Base-by-base conservation (phyloP, 64 coral and sea anemone genomes). In the Pocillopora damicornis region DNA sequence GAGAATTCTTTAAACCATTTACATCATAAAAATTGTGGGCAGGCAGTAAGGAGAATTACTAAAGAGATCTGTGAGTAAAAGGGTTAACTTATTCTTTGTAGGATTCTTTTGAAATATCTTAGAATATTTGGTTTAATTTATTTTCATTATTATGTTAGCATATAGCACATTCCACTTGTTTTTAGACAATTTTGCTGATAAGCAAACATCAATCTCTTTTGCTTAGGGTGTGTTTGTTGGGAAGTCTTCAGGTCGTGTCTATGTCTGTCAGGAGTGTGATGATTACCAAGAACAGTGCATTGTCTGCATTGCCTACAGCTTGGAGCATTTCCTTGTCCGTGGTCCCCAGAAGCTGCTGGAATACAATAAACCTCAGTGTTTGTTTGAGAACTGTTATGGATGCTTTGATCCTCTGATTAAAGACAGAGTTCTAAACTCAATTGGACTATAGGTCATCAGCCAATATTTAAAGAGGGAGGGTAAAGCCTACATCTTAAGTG, bases 331-430 rank as follows among this genome's bases (percentile, higher is more conserved):
- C 66, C 88, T 96, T 8, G 92, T 88, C 1, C 83, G 90, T 58
- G 94, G 94, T 8, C 94, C 94, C 5, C 94, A 96, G 59, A 75
- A 84, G 15, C 87, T 92, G 61, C 59, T 96, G 51, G 88, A 96
- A 42, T 96, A 96, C 56, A 92, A 75, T 42, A 90, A 92, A 13
- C 87, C 94, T 22, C 94, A 96, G 73, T 96, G 94, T 58, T 64
- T 96, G 57, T 90, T 96, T 82, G 94, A 96, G 4, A 96, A 96
- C 81, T 96, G 94, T 69, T 96, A 96, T 82, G 94, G 94, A 12
- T 96, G 94, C 83, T 96, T 96, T 88, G 94, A 96, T 59, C 94
- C 94, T 13, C 76, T 92, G 61, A 93, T 96, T 38, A 96, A 96
- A 72, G 94, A 96, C 57, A 87, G 94, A 57, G 94, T 96, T 15